phyloP scores from a whole-genome alignment of 1,140 invertebrate genomes.

The Drosophila carrolli region DNA sequence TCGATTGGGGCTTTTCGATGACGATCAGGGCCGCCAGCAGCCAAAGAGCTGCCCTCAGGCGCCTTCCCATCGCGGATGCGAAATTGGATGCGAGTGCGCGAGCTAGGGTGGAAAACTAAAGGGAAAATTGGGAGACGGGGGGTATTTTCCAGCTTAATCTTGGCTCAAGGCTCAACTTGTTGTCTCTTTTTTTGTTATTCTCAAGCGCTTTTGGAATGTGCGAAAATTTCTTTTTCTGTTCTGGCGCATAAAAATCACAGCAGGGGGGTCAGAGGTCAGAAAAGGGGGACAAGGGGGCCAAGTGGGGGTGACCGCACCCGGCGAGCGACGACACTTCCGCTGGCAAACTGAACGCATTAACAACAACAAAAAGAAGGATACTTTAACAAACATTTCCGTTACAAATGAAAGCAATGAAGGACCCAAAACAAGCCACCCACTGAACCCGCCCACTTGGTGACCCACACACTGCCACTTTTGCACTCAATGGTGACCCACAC shows the following conservation, averaged over 20 bases:
- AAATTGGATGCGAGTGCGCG: conserved; percentile 24
- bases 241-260: conserved; percentile 69
- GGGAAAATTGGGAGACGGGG: too few relatives aligned
- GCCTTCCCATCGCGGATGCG: conserved; percentile 53
- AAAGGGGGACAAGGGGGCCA: neutral
- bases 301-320: conserved; percentile 17
- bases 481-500: conserved; percentile 8
- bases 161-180: conserved; percentile 2
- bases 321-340: conserved; percentile 69
- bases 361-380: conserved; percentile 59
- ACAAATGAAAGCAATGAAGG: conserved; percentile 79
- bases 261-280: conserved; percentile 29
- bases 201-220: conserved; percentile 17
- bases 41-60: conserved; percentile 60
- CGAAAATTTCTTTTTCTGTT: conserved; percentile 33
- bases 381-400: conserved; percentile 81
- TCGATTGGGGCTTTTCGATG: conserved; percentile 18
- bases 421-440: conserved; percentile 13
- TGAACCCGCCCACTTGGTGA: conserved; percentile 3
- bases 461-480: neutral
- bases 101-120: conserved; percentile 2
- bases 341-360: conserved; percentile 68
- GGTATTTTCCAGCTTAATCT: conserved; percentile 20
- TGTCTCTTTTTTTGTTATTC: conserved; percentile 3
- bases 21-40: conserved; percentile 64